These are phyloP conservation scores for Drosophila quadrilineata DNA, from an alignment of 1,140 invertebrate genomes.

Conservation along the genomic window DNA sequence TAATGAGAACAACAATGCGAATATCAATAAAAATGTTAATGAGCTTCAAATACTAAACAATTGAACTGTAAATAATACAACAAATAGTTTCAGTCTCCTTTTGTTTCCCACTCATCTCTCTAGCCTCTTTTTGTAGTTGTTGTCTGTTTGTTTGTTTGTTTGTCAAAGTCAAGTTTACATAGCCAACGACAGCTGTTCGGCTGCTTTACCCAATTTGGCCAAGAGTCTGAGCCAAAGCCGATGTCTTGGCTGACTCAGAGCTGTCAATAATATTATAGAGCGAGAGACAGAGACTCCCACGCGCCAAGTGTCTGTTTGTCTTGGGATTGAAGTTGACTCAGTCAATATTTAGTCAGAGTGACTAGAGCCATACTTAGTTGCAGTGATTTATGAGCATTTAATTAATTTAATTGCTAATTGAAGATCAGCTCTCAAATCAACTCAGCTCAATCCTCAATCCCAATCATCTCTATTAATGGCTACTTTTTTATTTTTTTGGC, in stretches of 20 bases:
- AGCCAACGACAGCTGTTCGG: background rate
- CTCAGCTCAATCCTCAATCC: conserved; percentile 13
- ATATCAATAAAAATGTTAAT: conserved; percentile 13
- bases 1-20: conserved; percentile 5
- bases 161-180: conserved; percentile 48
- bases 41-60: background rate
- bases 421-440: conserved; percentile 17
- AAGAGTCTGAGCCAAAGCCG: background rate
- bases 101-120: too few relatives aligned
- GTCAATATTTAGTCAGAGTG: background rate
- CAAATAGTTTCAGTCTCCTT: too few relatives aligned
- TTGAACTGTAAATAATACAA: conserved; percentile 19
- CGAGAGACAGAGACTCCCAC: conserved; percentile 22
- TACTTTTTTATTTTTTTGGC: background rate
- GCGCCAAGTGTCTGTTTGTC: conserved; percentile 28
- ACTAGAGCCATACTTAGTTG: background rate
- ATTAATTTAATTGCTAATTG: conserved; percentile 25
- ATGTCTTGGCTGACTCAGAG: conserved; percentile 29
- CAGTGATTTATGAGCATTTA: conserved; percentile 17
- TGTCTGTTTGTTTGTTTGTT: conserved; percentile 3
- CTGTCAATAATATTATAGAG: too few relatives aligned
- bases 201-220: conserved; percentile 34
- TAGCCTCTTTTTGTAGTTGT: too few relatives aligned
- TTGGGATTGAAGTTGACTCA: background rate
- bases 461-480: conserved; percentile 18